A percentile compares a stretch with the other conserved stretches of the same genome.
These are phyloP conservation scores for Atrichornis clamosus DNA, from an alignment of 2,113 vertebrate species.

Conservation along the genomic window DNA sequence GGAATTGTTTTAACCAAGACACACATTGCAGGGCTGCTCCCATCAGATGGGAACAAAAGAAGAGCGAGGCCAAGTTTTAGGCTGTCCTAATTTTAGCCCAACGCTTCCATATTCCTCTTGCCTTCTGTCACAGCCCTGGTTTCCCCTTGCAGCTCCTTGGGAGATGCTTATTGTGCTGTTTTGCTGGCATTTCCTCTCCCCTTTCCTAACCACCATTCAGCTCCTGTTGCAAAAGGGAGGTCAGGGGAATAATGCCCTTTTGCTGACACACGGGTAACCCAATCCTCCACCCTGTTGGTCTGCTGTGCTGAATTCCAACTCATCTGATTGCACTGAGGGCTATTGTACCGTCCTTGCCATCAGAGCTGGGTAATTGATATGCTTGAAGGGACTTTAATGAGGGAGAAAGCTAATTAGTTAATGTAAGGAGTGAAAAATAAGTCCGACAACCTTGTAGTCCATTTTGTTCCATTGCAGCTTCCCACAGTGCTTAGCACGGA, in stretches of 20 bases:
- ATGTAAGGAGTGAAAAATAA: constrained; percentile 64
- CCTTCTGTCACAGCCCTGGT: background rate
- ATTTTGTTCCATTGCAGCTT: constrained; percentile 28
- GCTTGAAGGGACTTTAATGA: constrained; percentile 66
- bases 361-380: constrained; percentile 50
- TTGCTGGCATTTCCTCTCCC: background rate
- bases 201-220: background rate
- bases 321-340: constrained; percentile 11
- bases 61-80: background rate
- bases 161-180: background rate
- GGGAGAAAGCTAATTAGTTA: constrained; percentile 70
- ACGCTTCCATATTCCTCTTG: background rate
- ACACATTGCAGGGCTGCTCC: background rate
- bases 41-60: background rate
- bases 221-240: constrained; percentile 22
- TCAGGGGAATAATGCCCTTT: constrained; percentile 49
- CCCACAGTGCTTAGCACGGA: constrained; percentile 22
- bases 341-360: constrained; percentile 42
- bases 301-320: constrained; percentile 47
- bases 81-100: constrained; percentile 5
- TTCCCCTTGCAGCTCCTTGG: constrained; percentile 25
- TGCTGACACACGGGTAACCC: constrained; percentile 53
- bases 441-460: constrained; percentile 21
- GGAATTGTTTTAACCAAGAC: background rate
- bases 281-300: constrained; percentile 32